Base-by-base conservation (phyloP, 2,797 vertebrate species). In the Loriculus beryllinus region DNA sequence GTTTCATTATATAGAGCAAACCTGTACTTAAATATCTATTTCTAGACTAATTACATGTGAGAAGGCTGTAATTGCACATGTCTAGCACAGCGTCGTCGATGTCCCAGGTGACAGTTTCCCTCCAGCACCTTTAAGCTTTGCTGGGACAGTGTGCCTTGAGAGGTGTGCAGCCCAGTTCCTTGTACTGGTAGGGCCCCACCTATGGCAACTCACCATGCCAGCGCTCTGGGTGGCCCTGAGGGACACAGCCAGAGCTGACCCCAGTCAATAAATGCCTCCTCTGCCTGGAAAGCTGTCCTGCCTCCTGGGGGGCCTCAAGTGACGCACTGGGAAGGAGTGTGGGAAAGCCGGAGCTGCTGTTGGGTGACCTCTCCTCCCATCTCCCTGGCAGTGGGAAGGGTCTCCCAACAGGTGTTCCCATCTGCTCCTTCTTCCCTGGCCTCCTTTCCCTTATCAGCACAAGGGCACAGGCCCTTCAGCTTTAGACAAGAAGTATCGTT, bases 11-110 rank as follows among this genome's bases (percentile, higher is more conserved):
- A 31, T 65, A 84, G 4, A 82, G 72, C 69, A 95, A 96, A 94
- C 77, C 75, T 67, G 64, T 69, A 93, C 12, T 96, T 95, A 94
- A 89, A 26, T 56, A 65, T 45, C 92, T 93, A 91, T 95, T 96
- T 95, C 91, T 65, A 76, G 76, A 86, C 37, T 76, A 95, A 90
- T 92, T 92, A 60, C 45, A 88, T 12, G 11, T n/a, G 62, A 91
- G 79, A 84, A 95, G 64, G 64, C 51, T 72, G 33, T 63, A 93
- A 81, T 52, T 84, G 76, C 42, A 86, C 37, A 82, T 0, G 11
- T 31, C 86, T 75, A 85, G 76, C 67, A 84, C 2, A 7, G 77
- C 6, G 2, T 6, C 39, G 54, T 51, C 14, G 1, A 2, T 23
- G 25, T 72, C 60, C 64, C 71, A 49, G 19, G 42, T 49, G 71